Conservation (phyloP, 1,140 invertebrate species). For the Sipha flava region DNA sequence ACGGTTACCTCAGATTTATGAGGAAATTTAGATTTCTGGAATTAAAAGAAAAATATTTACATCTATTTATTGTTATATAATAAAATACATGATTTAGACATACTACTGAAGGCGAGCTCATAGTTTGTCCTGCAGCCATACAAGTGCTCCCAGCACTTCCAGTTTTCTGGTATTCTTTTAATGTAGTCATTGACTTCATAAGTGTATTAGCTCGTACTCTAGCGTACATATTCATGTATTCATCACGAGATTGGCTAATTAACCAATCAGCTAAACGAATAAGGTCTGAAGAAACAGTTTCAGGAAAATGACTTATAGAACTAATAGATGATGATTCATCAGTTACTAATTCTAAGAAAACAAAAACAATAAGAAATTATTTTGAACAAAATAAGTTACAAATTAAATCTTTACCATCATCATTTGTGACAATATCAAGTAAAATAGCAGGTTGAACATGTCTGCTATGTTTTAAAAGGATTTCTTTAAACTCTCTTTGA, state of each 20-base stretch:
- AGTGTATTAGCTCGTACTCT: slow-evolving; percentile 66
- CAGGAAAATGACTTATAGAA: slow-evolving; percentile 52
- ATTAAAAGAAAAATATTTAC: slow-evolving; percentile 6
- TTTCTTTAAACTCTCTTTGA: slow-evolving; percentile 77
- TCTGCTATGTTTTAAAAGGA: slow-evolving; percentile 75
- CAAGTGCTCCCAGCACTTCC: slow-evolving; percentile 46
- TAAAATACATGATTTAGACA: not conserved
- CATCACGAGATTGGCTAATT: slow-evolving; percentile 64
- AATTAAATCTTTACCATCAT: slow-evolving; percentile 53
- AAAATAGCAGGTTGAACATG: slow-evolving; percentile 75
- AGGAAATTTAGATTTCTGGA: slow-evolving; percentile 48
- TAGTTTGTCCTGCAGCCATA: slow-evolving; percentile 39
- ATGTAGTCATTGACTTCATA: slow-evolving; percentile 61
- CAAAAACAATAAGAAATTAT: not conserved
- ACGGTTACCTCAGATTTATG: slow-evolving; percentile 50
- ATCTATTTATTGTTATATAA: not conserved
- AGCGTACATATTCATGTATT: slow-evolving; percentile 73
- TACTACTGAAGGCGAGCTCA: slow-evolving; percentile 41
- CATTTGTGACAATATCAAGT: slow-evolving; percentile 72
- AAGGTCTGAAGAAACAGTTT: slow-evolving; percentile 60
- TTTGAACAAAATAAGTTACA: not conserved
- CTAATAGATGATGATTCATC: slow-evolving; percentile 46
- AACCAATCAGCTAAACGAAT: slow-evolving; percentile 75
- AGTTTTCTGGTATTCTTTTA: slow-evolving; percentile 72
- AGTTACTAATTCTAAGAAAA: slow-evolving; percentile 41